Conservation (phyloP, 2,113 vertebrate genomes). For the Pandion haliaetus region DNA sequence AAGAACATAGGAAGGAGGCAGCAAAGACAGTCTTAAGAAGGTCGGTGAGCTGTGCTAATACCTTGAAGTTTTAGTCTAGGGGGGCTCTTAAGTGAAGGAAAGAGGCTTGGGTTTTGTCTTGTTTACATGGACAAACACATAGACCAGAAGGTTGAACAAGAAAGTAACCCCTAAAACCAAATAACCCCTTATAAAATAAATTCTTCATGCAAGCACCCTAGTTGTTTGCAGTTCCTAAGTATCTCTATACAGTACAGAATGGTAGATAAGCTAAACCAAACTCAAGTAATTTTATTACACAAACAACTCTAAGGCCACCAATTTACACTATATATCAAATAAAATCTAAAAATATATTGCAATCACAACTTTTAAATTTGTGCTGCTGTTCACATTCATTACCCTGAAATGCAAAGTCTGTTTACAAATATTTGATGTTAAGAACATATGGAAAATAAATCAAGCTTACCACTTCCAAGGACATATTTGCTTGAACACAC, state of each 20-base stretch:
- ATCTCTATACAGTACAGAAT: fast-evolving
- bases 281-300: background rate
- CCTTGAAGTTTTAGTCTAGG: fast-evolving
- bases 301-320: background rate
- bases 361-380: background rate
- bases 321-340: background rate
- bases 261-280: background rate
- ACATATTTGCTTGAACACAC: constrained; percentile 70
- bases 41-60: background rate
- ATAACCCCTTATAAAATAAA: background rate
- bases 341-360: background rate
- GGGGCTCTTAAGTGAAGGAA: background rate
- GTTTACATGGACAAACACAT: background rate
- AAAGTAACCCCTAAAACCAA: background rate
- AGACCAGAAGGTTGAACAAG: background rate
- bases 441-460: background rate
- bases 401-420: fast-evolving
- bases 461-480: constrained; percentile 64
- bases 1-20: background rate
- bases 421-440: background rate
- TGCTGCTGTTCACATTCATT: background rate
- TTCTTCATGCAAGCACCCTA: background rate
- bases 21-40: background rate
- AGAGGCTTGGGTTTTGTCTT: background rate
- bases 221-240: background rate